Percentiles rank a stretch among this genome's conserved stretches.
These are phyloP conservation scores for Drosophila lowei DNA, from an alignment of 1,140 invertebrate genomes.

Conservation along the genomic window DNA sequence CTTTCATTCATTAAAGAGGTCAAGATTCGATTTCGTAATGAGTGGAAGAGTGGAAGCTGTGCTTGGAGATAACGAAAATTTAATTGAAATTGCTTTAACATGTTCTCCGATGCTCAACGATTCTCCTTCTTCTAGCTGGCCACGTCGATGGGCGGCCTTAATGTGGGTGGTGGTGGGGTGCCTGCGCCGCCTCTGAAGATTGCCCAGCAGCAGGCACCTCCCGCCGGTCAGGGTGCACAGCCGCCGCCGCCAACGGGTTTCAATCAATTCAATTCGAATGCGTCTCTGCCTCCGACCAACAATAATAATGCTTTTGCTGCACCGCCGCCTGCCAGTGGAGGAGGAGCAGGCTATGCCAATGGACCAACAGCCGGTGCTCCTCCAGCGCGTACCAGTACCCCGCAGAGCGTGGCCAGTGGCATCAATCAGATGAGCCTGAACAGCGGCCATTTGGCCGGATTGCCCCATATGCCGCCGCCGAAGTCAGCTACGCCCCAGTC, in stretches of 20 bases:
- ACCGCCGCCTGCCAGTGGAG: constrained; percentile 13
- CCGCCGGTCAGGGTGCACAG: constrained; percentile 22
- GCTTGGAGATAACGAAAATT: constrained; percentile 32
- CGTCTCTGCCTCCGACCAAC: constrained; percentile 47
- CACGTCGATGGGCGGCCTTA: constrained; percentile 74
- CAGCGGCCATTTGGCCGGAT: constrained; percentile 66
- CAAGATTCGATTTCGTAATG: constrained; percentile 32
- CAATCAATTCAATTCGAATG: constrained; percentile 64
- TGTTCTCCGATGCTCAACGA: neutral
- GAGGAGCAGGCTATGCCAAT: constrained; percentile 55
- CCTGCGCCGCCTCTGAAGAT: constrained; percentile 62
- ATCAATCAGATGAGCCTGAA: constrained; percentile 79
- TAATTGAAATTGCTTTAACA: constrained; percentile 35
- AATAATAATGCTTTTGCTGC: constrained; percentile 65
- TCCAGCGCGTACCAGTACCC: constrained; percentile 36
- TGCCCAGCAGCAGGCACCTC: constrained; percentile 38
- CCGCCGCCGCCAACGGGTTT: constrained; percentile 38
- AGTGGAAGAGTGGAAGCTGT: constrained; percentile 13
- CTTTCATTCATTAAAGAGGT: constrained; percentile 27
- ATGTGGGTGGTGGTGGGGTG: constrained; percentile 27
- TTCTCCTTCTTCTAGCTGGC: constrained; percentile 53
- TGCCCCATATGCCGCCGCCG: constrained; percentile 73
- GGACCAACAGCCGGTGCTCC: constrained; percentile 28
- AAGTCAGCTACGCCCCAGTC: constrained; percentile 43
- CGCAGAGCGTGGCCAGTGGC: constrained; percentile 63